These are phyloP conservation scores for Tetrao urogallus DNA, from an alignment of 2,113 vertebrate species.

Conservation along the genomic window DNA sequence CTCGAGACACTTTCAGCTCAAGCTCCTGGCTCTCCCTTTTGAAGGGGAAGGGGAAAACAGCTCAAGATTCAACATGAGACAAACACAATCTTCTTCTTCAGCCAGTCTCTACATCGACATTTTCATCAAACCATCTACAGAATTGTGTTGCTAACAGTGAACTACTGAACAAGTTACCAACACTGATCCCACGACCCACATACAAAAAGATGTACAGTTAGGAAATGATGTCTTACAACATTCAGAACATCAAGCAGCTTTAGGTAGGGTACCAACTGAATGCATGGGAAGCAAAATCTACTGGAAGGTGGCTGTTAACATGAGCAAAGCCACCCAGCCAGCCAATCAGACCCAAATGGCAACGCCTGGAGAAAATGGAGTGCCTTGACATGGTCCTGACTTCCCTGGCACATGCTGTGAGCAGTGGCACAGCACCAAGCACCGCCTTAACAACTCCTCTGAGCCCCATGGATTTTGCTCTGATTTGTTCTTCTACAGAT, in stretches of 20 bases:
- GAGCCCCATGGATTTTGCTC: constrained; percentile 60
- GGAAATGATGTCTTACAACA: background rate
- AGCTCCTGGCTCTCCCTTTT: background rate
- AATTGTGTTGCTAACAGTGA: background rate
- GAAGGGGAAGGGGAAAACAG: background rate
- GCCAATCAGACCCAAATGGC: background rate
- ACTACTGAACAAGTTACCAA: background rate
- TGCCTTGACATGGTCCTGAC: constrained; percentile 20
- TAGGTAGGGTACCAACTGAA: background rate
- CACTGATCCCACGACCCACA: background rate
- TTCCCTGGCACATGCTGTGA: background rate
- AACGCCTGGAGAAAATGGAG: background rate
- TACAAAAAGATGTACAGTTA: background rate
- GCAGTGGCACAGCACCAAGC: background rate
- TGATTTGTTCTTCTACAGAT: constrained; percentile 73
- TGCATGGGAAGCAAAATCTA: constrained; percentile 3
- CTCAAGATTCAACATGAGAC: background rate
- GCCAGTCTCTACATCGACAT: background rate
- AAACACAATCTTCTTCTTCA: background rate
- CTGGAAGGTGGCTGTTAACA: background rate
- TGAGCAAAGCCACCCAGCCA: background rate
- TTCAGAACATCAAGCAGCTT: constrained; percentile 31
- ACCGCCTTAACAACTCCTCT: constrained; percentile 30
- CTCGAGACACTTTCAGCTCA: background rate
- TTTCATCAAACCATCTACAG: constrained; percentile 1